phyloP scores from a whole-genome alignment of 37 sponge, comb jelly and placozoan genomes.

The Crambe crambe region DNA sequence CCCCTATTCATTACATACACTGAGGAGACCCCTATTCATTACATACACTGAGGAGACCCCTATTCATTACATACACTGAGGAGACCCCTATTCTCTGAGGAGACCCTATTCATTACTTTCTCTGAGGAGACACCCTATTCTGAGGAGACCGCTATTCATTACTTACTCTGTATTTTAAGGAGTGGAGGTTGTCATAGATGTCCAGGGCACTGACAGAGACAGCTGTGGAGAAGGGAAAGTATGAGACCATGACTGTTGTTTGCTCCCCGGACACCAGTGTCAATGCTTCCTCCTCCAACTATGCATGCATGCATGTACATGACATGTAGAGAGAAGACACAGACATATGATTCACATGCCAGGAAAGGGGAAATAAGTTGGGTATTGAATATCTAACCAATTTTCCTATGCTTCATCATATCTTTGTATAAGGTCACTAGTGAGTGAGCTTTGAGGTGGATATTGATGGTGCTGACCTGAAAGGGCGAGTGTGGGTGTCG shows the following conservation, averaged over 20 bases:
- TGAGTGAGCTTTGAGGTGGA: neutral
- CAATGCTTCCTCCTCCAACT: neutral
- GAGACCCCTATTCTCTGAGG: too few relatives aligned
- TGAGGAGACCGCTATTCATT: neutral
- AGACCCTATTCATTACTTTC: too few relatives aligned
- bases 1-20: too few relatives aligned
- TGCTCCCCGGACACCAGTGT: slow-evolving; percentile 4
- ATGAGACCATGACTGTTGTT: slow-evolving; percentile 18
- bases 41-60: too few relatives aligned
- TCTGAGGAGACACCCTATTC: too few relatives aligned
- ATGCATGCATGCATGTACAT: neutral
- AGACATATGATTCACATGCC: too few relatives aligned
- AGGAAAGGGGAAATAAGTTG: too few relatives aligned
- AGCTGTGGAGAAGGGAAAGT: slow-evolving; percentile 22
- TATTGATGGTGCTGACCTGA: slow-evolving; percentile 3
- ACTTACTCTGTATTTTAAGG: slow-evolving; percentile 40
- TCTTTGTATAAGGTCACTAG: neutral
- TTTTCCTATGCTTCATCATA: too few relatives aligned
- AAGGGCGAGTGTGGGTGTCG: slow-evolving; percentile 8
- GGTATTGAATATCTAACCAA: too few relatives aligned
- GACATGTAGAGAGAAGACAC: too few relatives aligned
- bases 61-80: too few relatives aligned
- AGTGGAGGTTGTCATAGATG: slow-evolving; percentile 31
- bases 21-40: too few relatives aligned
- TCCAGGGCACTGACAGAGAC: slow-evolving; percentile 42